Conservation (phyloP, 2,113 vertebrate genomes). For the Egretta garzetta region DNA sequence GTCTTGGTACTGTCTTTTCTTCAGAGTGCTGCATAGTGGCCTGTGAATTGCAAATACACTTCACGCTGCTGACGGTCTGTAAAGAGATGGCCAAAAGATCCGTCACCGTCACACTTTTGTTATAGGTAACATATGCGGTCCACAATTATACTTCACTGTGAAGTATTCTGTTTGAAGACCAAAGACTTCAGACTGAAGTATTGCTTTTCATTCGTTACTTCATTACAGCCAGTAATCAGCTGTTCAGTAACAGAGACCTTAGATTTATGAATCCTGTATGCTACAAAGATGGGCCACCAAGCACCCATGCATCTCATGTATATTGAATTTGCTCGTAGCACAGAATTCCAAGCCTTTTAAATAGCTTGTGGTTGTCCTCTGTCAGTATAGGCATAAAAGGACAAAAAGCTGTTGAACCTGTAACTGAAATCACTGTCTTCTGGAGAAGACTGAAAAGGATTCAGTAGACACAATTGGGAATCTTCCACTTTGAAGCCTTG, state of each 20-base stretch:
- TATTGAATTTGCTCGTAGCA: not conserved
- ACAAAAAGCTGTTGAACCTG: not conserved
- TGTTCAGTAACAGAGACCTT: not conserved
- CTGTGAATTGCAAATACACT: not conserved
- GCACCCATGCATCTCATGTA: not conserved
- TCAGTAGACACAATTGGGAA: not conserved
- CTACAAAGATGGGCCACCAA: not conserved
- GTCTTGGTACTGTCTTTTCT: not conserved
- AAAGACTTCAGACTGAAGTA: not conserved
- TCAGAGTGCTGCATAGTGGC: not conserved
- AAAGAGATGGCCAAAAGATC: not conserved
- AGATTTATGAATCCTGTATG: not conserved
- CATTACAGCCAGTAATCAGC: not conserved
- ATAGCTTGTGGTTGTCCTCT: not conserved
- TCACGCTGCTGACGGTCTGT: not conserved
- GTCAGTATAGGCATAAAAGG: not conserved
- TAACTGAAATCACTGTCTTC: not conserved
- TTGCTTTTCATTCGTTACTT: not conserved
- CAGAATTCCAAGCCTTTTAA: not conserved
- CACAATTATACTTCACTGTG: not conserved
- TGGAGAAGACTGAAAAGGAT: not conserved
- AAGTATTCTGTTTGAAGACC: not conserved
- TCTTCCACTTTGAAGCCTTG: not conserved
- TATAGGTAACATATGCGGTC: not conserved
- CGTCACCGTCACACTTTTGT: not conserved